Base-by-base conservation (phyloP, 2,888 invertebrate genomes). In the Formica aserva region DNA sequence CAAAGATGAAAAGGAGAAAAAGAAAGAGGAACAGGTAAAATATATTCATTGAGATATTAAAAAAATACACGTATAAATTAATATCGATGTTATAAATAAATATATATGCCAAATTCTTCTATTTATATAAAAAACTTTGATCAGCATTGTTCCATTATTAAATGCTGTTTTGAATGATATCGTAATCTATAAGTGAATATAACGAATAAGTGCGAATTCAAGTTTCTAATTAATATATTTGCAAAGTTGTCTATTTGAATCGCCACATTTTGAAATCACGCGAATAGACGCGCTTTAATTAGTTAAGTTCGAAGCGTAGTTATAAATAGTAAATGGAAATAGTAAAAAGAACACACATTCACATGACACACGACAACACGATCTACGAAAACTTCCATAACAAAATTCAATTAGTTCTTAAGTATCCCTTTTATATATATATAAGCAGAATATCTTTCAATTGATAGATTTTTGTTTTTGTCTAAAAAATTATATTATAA, bases 21-120 rank as follows among this genome's bases (percentile, higher is more conserved):
- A 48, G 15, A 45, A n/a, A 52, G 8, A n/a, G 2, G 2, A n/a
- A 8, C n/a, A 52, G 48, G 6, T 18, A 35, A 18, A 26, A 32
- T 15, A 57, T 57, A 63, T n/a, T 9, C 8, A 48, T 26, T 66
- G 9, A 26, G 9, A 48, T 67, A 11, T 48, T 52, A 22, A 66
- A 41, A n/a, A 60, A 4, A 22, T n/a, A 62, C 29, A 62, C n/a
- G n/a, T 11, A 75, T 45, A 74, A 22, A 45, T 75, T 29, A 60
- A 60, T 38, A 72, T 26, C 38, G 6, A 74, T 72, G 32, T 62
- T 22, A 75, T 45, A 45, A 74, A 41, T 62, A 60, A 29, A 45
- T 63, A 29, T 63, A 75, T 8, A 38, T 9, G 29, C n/a, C n/a
- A 18, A 38, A 72, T 45, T 15, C 9, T 63, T 38, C 1, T 4